These are phyloP conservation scores for Nettapus auritus DNA, from an alignment of 2,113 vertebrate species.

Conservation along the genomic window DNA sequence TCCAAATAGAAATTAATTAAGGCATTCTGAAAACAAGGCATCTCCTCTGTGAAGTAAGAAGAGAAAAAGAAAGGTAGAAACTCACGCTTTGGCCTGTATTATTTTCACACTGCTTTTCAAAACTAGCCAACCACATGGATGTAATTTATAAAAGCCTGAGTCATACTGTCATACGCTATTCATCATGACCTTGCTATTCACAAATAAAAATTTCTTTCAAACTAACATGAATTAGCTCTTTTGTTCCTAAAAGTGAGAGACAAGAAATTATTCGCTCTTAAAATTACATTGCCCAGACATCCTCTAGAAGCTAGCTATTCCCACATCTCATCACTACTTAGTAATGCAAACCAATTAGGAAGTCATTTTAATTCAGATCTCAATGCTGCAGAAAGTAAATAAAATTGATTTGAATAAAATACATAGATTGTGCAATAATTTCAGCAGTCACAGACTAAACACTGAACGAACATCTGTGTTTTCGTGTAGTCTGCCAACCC, in stretches of 20 bases:
- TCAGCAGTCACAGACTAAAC: not conserved
- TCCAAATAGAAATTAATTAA: not conserved
- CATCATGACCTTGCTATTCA: constrained; percentile 2
- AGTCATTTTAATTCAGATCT: not conserved
- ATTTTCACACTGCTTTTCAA: constrained; percentile 26
- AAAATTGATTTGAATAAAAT: not conserved
- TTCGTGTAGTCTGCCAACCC: not conserved
- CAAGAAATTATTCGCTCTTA: not conserved
- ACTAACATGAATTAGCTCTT: not conserved
- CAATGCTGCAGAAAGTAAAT: not conserved
- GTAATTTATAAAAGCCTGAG: constrained; percentile 20
- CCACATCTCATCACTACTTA: not conserved
- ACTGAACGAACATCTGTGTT: not conserved
- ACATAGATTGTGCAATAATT: not conserved
- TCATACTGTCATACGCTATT: constrained; percentile 1
- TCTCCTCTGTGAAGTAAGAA: not conserved
- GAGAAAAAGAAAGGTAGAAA: not conserved
- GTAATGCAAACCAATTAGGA: not conserved
- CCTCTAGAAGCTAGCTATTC: not conserved
- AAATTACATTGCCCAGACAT: not conserved
- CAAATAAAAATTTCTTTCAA: constrained; percentile 26
- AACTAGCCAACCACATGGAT: constrained; percentile 28
- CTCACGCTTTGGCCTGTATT: not conserved
- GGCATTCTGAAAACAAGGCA: not conserved
- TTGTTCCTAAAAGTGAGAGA: not conserved